Conservation (phyloP, 2,888 invertebrate species). For the Agonopterix subpropinquella region DNA sequence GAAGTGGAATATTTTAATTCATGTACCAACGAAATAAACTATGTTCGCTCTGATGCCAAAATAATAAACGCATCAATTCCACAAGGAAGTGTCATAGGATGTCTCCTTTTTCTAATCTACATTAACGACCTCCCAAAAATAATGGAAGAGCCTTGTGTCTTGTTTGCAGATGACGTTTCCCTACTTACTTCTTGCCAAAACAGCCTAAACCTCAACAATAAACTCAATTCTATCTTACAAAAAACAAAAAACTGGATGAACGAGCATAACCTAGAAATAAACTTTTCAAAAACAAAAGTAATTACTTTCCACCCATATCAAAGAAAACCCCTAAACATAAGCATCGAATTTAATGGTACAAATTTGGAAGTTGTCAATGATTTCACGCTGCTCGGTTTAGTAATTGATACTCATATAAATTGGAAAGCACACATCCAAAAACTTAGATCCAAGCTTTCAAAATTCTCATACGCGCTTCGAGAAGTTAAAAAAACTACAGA, state of each 20-base stretch:
- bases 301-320: background rate
- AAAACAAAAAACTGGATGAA: background rate
- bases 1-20: too few relatives aligned
- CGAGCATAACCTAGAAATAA: background rate
- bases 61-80: background rate
- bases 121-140: background rate
- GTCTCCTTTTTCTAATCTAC: background rate
- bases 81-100: background rate
- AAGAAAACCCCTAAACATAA: background rate
- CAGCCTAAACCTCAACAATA: background rate
- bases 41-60: background rate
- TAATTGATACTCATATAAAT: background rate
- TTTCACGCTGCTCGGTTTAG: background rate
- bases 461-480: background rate
- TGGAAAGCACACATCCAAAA: background rate
- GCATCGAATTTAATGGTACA: background rate
- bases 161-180: too few relatives aligned
- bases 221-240: background rate
- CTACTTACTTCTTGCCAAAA: too few relatives aligned
- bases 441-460: background rate
- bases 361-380: background rate
- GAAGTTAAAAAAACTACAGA: slow-evolving; percentile 1
- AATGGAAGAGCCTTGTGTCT: background rate
- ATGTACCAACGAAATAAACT: too few relatives aligned
- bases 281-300: background rate